These are phyloP conservation scores for Samia ricini DNA, from an alignment of 1,140 invertebrate species.

Conservation along the genomic window DNA sequence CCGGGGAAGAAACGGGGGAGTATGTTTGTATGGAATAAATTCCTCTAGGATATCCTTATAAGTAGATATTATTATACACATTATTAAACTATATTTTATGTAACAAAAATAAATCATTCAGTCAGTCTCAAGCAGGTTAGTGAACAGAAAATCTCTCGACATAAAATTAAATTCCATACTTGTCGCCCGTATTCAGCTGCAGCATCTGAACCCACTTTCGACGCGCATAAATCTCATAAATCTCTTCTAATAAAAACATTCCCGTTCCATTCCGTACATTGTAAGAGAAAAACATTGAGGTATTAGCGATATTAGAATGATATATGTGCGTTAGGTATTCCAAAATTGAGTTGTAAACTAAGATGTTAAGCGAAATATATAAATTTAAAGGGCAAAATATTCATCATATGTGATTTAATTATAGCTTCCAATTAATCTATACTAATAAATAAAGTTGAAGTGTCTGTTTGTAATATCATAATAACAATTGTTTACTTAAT, in stretches of 20 bases:
- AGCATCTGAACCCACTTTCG: constrained; percentile 29
- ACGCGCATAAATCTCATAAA: constrained; percentile 19
- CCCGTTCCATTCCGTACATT: constrained; percentile 25
- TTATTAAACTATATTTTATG: neutral
- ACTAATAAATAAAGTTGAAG: no score
- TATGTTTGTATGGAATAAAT: no score
- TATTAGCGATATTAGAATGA: constrained; percentile 11
- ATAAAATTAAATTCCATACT: constrained; percentile 45
- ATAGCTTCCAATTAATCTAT: no score
- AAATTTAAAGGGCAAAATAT: no score
- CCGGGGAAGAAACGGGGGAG: no score
- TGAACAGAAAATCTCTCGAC: constrained; percentile 17
- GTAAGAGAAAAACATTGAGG: constrained; percentile 20
- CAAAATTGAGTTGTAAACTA: no score
- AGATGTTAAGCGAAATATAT: no score
- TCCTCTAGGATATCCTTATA: no score
- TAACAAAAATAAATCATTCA: neutral
- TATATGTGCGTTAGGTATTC: neutral
- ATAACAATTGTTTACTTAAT: no score
- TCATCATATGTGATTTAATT: no score
- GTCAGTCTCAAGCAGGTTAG: neutral
- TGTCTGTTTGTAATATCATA: no score
- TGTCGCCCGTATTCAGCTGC: constrained; percentile 33
- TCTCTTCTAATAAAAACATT: constrained; percentile 40
- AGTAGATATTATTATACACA: neutral